These are phyloP conservation scores for Colinus virginianus DNA, from an alignment of 2,113 vertebrate genomes.

Conservation along the genomic window DNA sequence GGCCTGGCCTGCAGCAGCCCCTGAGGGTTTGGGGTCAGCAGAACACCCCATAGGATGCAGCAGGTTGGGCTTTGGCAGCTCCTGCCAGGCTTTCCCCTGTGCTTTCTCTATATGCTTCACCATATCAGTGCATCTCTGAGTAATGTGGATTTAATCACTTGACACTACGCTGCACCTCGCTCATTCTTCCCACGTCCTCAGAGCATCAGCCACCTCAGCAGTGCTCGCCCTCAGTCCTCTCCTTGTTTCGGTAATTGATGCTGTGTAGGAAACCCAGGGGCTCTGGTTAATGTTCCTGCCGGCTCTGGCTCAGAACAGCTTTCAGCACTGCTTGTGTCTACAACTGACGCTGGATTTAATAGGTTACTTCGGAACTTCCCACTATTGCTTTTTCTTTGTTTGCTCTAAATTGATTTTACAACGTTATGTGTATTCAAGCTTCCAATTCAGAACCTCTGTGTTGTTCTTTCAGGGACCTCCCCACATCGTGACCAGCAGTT, in stretches of 20 bases:
- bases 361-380: not conserved
- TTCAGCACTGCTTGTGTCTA: not conserved
- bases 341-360: not conserved
- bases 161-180: not conserved
- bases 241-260: rapidly evolving
- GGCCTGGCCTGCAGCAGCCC: not conserved
- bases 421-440: rapidly evolving
- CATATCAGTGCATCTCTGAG: not conserved
- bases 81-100: not conserved
- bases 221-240: not conserved
- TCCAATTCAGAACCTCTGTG: not conserved
- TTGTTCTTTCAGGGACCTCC: not conserved
- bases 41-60: not conserved
- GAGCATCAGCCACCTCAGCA: not conserved
- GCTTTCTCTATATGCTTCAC: rapidly evolving
- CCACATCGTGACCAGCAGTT: rapidly evolving
- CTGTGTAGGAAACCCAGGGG: not conserved
- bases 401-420: not conserved
- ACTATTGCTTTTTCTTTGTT: not conserved
- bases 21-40: not conserved
- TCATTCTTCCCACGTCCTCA: not conserved
- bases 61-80: rapidly evolving
- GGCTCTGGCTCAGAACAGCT: rapidly evolving
- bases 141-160: not conserved
- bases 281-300: not conserved